These are phyloP conservation scores for Aphelenchoides fujianensis DNA, from an alignment of 1,140 invertebrate species.

Conservation along the genomic window DNA sequence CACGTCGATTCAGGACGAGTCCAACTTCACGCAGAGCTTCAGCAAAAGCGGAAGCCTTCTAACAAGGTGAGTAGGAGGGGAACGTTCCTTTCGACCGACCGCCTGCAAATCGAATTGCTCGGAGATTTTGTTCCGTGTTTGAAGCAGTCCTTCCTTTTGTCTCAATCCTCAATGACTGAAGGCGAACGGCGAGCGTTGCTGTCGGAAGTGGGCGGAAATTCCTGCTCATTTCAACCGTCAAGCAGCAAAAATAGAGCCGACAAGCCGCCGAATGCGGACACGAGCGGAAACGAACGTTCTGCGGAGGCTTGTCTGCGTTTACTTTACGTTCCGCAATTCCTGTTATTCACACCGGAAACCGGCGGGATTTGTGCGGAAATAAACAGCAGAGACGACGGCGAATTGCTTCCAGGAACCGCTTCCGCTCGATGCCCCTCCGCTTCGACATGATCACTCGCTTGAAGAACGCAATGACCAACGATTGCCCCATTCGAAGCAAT, in stretches of 20 bases:
- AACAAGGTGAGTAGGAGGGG: background rate
- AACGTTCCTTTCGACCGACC: background rate
- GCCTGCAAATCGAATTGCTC: too few species aligned
- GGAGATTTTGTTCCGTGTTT: background rate
- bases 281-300: too few species aligned
- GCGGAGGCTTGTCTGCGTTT: too few species aligned
- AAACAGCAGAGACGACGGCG: background rate
- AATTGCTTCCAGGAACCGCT: slow-evolving; percentile 6
- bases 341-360: background rate
- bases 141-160: too few species aligned
- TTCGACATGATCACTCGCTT: slow-evolving; percentile 6
- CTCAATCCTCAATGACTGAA: too few species aligned
- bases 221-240: too few species aligned
- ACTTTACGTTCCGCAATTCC: background rate
- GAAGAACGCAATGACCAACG: slow-evolving; percentile 3
- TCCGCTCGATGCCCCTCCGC: slow-evolving; percentile 5
- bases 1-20: background rate
- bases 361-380: background rate
- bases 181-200: too few species aligned
- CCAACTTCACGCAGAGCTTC: slow-evolving; percentile 5
- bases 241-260: too few species aligned
- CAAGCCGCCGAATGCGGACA: too few species aligned
- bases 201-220: too few species aligned
- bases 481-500: background rate
- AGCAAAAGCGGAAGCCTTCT: background rate